Percentiles rank a stretch among this genome's conserved stretches.
Evolutionary conservation across 2,797 vertebrate genomes (phyloP).

Genomic region (Crocodylus rhombifer): DNA sequence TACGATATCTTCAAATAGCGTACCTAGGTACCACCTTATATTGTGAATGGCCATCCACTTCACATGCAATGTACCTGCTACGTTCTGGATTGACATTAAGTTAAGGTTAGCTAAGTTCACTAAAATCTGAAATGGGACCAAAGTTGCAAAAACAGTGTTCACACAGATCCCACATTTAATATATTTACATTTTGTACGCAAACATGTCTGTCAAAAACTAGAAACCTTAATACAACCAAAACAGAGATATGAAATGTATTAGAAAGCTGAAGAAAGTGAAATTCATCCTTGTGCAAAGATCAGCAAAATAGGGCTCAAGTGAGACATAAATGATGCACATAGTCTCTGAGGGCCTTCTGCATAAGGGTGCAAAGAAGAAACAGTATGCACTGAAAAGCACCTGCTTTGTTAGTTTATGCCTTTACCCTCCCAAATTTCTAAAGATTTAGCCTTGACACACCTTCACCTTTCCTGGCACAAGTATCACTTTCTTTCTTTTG

Average conservation of each 20-base stretch:
- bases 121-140: neutral
- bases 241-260: neutral
- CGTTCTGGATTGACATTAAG: neutral
- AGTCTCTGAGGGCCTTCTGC: neutral
- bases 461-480: neutral
- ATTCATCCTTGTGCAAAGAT: neutral
- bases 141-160: neutral
- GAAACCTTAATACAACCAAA: neutral
- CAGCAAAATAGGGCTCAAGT: neutral
- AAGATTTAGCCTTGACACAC: neutral
- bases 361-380: neutral
- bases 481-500: neutral
- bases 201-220: neutral
- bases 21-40: neutral
- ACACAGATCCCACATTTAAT: neutral
- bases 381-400: neutral
- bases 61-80: neutral
- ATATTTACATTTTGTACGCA: neutral
- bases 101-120: neutral
- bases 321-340: neutral
- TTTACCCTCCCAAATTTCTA: neutral
- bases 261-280: fast-evolving
- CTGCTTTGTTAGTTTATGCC: neutral
- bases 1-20: neutral
- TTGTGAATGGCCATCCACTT: neutral